Conservation (phyloP, 2,888 invertebrate species). For the Drosophila robusta region DNA sequence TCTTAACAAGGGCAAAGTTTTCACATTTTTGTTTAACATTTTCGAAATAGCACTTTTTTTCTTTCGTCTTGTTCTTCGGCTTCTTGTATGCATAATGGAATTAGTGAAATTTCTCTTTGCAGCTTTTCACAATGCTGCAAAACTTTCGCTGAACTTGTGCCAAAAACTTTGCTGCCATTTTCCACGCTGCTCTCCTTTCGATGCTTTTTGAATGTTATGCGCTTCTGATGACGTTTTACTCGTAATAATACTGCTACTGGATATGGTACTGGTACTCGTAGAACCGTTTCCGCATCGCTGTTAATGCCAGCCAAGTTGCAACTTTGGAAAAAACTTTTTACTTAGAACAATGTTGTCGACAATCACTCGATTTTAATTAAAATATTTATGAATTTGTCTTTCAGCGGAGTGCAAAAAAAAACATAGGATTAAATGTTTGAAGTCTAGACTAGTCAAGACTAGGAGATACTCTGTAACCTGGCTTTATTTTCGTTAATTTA, state of each 20-base stretch:
- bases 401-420: background rate
- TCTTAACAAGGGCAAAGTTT: conserved; percentile 71
- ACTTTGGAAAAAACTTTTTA: conserved; percentile 63
- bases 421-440: background rate
- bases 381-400: conserved; percentile 76
- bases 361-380: conserved; percentile 75
- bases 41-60: conserved; percentile 45
- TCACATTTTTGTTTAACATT: conserved; percentile 76
- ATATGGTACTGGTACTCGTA: conserved; percentile 7
- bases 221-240: conserved; percentile 74
- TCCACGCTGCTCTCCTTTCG: conserved; percentile 26
- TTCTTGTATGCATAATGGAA: conserved; percentile 73
- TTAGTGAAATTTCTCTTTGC: conserved; percentile 75
- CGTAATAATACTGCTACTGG: conserved; percentile 1
- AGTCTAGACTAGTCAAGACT: conserved; percentile 1
- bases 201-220: conserved; percentile 69
- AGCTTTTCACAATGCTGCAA: conserved; percentile 49
- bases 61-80: conserved; percentile 11
- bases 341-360: conserved; percentile 71
- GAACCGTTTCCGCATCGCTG: conserved; percentile 38
- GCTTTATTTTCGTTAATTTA: too few species aligned
- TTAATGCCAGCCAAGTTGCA: conserved; percentile 65
- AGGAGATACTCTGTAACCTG: background rate
- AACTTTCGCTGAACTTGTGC: conserved; percentile 61
- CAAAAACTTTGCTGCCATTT: conserved; percentile 58